Evolutionary conservation across 2,113 vertebrate species (phyloP), one percentile per base, ranked within the genome.

Genomic region (Corvus moneduloides): DNA sequence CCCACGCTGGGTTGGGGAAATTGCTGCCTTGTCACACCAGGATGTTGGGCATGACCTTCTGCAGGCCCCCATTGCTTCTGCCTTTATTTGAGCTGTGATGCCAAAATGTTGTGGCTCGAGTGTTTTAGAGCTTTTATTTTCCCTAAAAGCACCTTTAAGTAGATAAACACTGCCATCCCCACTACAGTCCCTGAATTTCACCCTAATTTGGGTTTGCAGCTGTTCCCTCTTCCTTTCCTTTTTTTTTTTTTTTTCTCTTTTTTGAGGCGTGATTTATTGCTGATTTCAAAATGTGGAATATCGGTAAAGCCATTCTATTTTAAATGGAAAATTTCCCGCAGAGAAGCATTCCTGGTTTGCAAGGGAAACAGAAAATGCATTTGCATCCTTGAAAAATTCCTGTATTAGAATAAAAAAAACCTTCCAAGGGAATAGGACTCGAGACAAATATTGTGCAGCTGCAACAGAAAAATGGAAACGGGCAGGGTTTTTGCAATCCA

Each of bases 251-350:
- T 41, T 19, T 17, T 19, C 32, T 76, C 28, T 58, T 52, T 27
- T 27, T 37, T 22, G 13, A 62, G 15, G 14, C 5, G 16, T 7
- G 8, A 55, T 86, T 83, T 80, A 51, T 37, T 55, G 15, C n/a
- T 24, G 30, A n/a, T 75, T 93, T 72, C 41, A 43, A 76, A 87
- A 82, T 18, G 11, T 35, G 30, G 17, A 67, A 30, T 88, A 41
- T 32, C 0, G 0, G 5, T 55, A 71, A 77, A 58, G 2, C 2
- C 20, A 1, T 51, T 63, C 58, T 52, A 66, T 54, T 80, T 20
- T 35, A 11, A 91, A 84, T 27, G 37, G 37, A 78, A 84, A 73
- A 82, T 83, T 73, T 85, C 71, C 51, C 4, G 0, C 58, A 18
- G 30, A 76, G 23, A 72, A 94, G 27, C 13, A 14, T 79, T 76